Conservation (phyloP, 1,140 invertebrate genomes). For the Phortica variegata region DNA sequence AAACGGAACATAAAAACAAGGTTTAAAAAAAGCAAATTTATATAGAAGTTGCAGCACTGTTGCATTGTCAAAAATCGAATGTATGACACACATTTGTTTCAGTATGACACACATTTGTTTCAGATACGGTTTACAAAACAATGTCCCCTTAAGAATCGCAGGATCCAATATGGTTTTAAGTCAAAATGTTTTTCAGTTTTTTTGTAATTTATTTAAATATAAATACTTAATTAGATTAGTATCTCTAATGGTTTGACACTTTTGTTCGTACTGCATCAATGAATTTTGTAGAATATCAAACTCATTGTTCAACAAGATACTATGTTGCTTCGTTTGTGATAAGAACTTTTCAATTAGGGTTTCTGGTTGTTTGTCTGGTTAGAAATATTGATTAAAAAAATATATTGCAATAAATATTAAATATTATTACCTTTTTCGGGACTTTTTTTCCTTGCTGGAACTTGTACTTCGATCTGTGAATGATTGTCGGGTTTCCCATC, state of each 20-base stretch:
- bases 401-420: not conserved
- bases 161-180: too few relatives aligned
- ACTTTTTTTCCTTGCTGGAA: not conserved
- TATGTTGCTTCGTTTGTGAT: conserved; percentile 26
- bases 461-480: not conserved
- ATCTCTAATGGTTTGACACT: conserved; percentile 36
- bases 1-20: too few relatives aligned
- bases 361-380: not conserved
- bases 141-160: too few relatives aligned
- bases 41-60: too few relatives aligned
- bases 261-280: conserved; percentile 35
- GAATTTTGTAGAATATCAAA: conserved; percentile 30
- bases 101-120: too few relatives aligned
- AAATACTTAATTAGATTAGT: conserved; percentile 27
- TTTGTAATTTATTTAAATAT: too few relatives aligned
- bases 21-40: too few relatives aligned
- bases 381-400: not conserved
- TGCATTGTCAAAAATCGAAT: too few relatives aligned
- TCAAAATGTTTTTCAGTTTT: too few relatives aligned
- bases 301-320: conserved; percentile 30
- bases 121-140: too few relatives aligned
- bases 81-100: too few relatives aligned
- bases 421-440: not conserved
- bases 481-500: conserved; percentile 22
- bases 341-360: conserved; percentile 24